Evolutionary conservation across 1,140 invertebrate genomes (phyloP), one percentile per base, ranked within the genome.

Genomic region (Colletes gigas): DNA sequence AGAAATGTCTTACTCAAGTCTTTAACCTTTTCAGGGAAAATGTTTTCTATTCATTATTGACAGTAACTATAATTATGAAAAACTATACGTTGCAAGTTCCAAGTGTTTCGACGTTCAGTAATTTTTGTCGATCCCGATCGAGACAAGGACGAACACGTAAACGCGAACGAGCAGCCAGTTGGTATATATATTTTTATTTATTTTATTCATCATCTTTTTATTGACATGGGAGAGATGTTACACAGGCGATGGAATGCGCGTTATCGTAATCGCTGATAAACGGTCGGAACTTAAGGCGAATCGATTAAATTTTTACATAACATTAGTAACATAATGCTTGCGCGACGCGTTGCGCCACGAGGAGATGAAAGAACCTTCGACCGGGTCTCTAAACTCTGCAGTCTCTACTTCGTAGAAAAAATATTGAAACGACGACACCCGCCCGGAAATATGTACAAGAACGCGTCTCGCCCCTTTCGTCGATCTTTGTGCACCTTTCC

Each of bases 171-270:
- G 1, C 15, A 0, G 0, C 15, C 17, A 17, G 15, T 63, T n/a
- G 17, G 17, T 41, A 30, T 67, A 4, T 82, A 81, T 69, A 50
- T 84, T 82, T 83, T 78, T 62, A 44, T 80, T 75, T 82, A 54
- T 47, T 82, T 72, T 81, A 44, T 78, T 86, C 81, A 69, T 87
- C 84, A 83, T 84, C 71, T 83, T 88, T 90, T 92, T 89, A 92
- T 90, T 92, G 90, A 91, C 90, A 89, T 92, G 89, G 90, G 86
- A 88, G 87, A 90, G 87, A 90, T 89, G 84, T 91, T 91, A 91
- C 88, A 89, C 86, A 85, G 89, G 84, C 89, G 83, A 90, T 89
- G 89, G 90, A 91, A 92, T 91, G 89, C 87, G 85, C 84, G 85
- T 89, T 89, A 89, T 69, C 83, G 81, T 88, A 73, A 73, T 88